A percentile compares a stretch with the other conserved stretches of the same genome.
Conservation (phyloP, 2,113 vertebrate species). For the Morone saxatilis region DNA sequence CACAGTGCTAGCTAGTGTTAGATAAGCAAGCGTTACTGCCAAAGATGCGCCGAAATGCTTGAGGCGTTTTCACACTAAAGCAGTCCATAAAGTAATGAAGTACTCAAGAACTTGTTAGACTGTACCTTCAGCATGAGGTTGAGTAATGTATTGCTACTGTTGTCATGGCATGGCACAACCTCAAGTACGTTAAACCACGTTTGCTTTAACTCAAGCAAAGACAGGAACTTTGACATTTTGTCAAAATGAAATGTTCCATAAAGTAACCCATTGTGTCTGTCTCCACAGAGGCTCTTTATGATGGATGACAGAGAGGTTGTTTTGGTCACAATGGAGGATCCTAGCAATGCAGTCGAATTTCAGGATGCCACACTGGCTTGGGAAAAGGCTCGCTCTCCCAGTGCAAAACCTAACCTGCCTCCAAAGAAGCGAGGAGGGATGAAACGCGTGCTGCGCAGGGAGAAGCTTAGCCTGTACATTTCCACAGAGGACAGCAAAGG, state of each 20-base stretch:
- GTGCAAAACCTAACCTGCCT: slow-evolving; percentile 20
- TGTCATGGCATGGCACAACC: not conserved
- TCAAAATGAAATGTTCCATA: not conserved
- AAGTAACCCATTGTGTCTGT: not conserved
- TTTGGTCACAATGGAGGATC: slow-evolving; percentile 77
- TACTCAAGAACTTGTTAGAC: not conserved
- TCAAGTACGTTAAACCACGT: not conserved
- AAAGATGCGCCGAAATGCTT: slow-evolving; percentile 22
- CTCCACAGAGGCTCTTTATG: slow-evolving; percentile 84
- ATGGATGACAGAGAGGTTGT: slow-evolving; percentile 84
- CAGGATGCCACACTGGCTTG: slow-evolving; percentile 84
- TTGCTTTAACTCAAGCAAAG: not conserved
- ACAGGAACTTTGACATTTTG: not conserved
- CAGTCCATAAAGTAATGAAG: not conserved
- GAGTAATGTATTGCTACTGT: not conserved
- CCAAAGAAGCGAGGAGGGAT: slow-evolving; percentile 75
- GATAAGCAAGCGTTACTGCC: slow-evolving; percentile 45
- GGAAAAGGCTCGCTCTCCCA: slow-evolving; percentile 75
- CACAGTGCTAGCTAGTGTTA: slow-evolving; percentile 26
- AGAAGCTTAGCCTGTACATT: slow-evolving; percentile 84
- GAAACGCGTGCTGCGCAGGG: slow-evolving; percentile 75
- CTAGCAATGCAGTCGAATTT: slow-evolving; percentile 82
- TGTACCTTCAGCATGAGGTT: slow-evolving; percentile 13
- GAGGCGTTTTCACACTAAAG: not conserved
- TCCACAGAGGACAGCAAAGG: slow-evolving; percentile 76